Percentiles rank a stretch among this genome's conserved stretches.
Evolutionary conservation across 2,888 invertebrate species (phyloP).

Genomic region (Athetis lepigone): DNA sequence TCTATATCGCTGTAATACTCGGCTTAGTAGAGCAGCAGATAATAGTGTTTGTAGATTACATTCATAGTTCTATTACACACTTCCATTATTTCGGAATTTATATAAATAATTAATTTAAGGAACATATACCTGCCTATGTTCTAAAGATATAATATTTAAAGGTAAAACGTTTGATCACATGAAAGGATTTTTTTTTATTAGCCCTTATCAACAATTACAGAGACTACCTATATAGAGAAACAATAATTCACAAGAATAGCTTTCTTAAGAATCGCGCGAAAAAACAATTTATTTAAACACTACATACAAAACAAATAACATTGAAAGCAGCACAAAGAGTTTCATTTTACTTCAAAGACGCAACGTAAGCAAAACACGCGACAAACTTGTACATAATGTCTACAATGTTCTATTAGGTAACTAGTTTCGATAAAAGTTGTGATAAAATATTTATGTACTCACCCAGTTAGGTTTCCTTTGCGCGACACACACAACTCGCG

Average conservation of each 20-base stretch:
- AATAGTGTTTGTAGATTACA: conserved; percentile 30
- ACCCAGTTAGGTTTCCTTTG: conserved; percentile 75
- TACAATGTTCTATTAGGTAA: conserved; percentile 37
- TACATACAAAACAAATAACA: conserved; percentile 32
- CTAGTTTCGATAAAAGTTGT: conserved; percentile 65
- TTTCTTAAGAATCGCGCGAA: conserved; percentile 17
- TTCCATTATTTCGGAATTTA: conserved; percentile 3
- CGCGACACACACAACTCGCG: conserved; percentile 73
- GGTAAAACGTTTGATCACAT: too few species aligned
- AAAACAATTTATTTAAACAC: conserved; percentile 18
- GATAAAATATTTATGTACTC: conserved; percentile 74
- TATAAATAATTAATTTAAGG: background rate
- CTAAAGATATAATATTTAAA: background rate
- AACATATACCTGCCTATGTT: background rate
- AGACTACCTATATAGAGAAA: background rate
- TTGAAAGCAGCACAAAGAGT: conserved; percentile 26
- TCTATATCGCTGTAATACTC: conserved; percentile 30
- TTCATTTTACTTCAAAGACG: conserved; percentile 20
- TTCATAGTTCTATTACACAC: background rate
- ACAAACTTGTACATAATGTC: conserved; percentile 25
- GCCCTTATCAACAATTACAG: background rate
- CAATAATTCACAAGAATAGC: background rate
- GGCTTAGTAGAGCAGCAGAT: conserved; percentile 21
- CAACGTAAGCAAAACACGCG: conserved; percentile 26
- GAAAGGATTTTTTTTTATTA: too few species aligned